Base-by-base conservation (phyloP, 92 coral and sea anemone species). In the Epizoanthus stellaris region DNA sequence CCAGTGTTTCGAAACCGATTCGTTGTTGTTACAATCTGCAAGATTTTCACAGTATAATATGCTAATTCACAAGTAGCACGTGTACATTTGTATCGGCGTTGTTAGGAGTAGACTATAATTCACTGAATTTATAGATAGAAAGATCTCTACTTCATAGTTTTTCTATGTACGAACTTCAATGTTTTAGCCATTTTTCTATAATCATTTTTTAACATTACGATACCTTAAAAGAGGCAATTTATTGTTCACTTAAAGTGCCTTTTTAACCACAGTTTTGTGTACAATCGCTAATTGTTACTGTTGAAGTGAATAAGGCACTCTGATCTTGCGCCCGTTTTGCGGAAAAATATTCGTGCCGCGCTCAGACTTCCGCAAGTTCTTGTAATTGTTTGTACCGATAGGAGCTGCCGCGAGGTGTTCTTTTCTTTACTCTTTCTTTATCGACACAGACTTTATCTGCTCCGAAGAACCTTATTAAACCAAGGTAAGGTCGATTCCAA, bases 31-130 rank as follows among this genome's bases (percentile, higher is more conserved):
- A 43, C 83, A 79, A 19, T 70, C 49, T 79, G 38, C 49, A 79
- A 79, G 60, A 25, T 64, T 63, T 79, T 21, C 43, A 63, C 60
- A 79, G 61, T 79, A 45, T 79, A 79, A 79, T 79, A 64, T 79
- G 83, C 83, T 79, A 79, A 79, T 79, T 77, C 61, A 42, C 36
- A 23, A 19, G 21, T 20, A 14, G 2, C 14, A 52, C 56, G 13
- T 52, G 56, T 52, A 52, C 56, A 52, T 9, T 52, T 7, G 56
- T 15, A 6, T 59, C 11, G 69, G 67, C 63, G 15, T 45, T 43
- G 43, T n/a, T 39, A 1, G 38, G 65, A 43, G 8, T 5, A 38
- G 25, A 19, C 70, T 16, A 17, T 5, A 77, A 39, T 40, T 76
- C 54, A 39, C 5, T 77, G 69, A 77, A 59, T 16, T 30, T 39